phyloP scores from a whole-genome alignment of 2,113 vertebrate species.

The Leptobrachium leishanense region DNA sequence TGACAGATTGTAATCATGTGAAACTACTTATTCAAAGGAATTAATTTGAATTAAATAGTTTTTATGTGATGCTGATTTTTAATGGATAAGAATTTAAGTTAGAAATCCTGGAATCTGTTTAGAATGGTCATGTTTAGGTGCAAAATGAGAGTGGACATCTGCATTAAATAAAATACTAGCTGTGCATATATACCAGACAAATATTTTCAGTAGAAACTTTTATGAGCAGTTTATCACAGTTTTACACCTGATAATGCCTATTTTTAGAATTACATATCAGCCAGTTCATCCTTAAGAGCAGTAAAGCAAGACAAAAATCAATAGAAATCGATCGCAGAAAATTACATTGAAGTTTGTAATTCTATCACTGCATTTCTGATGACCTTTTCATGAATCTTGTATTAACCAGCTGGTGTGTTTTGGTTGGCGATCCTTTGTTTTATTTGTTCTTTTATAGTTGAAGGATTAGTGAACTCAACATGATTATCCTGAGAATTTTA shows the following conservation, averaged over 20 bases:
- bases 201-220: slow-evolving; percentile 7
- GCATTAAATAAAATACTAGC: too few relatives aligned
- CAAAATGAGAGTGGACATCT: too few relatives aligned
- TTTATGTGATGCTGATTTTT: too few relatives aligned
- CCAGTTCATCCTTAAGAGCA: slow-evolving; percentile 1
- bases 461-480: slow-evolving; percentile 24
- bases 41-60: too few relatives aligned
- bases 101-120: too few relatives aligned
- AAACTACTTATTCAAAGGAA: too few relatives aligned
- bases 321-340: slow-evolving; percentile 38
- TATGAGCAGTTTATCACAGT: slow-evolving; percentile 4
- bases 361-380: slow-evolving; percentile 25
- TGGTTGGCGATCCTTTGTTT: slow-evolving; percentile 23
- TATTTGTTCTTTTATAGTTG: slow-evolving; percentile 25
- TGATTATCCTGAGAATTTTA: slow-evolving; percentile 15
- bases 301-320: slow-evolving; percentile 22
- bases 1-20: too few relatives aligned
- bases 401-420: slow-evolving; percentile 32
- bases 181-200: too few relatives aligned
- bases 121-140: too few relatives aligned
- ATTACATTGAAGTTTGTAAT: slow-evolving; percentile 39
- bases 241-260: neutral
- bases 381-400: slow-evolving; percentile 32
- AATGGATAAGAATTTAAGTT: too few relatives aligned
- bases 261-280: slow-evolving; percentile 32